Percentiles rank a stretch among this genome's conserved stretches.
These are phyloP conservation scores for Chymomyza caudatula DNA, from an alignment of 2,888 invertebrate species.

Conservation along the genomic window DNA sequence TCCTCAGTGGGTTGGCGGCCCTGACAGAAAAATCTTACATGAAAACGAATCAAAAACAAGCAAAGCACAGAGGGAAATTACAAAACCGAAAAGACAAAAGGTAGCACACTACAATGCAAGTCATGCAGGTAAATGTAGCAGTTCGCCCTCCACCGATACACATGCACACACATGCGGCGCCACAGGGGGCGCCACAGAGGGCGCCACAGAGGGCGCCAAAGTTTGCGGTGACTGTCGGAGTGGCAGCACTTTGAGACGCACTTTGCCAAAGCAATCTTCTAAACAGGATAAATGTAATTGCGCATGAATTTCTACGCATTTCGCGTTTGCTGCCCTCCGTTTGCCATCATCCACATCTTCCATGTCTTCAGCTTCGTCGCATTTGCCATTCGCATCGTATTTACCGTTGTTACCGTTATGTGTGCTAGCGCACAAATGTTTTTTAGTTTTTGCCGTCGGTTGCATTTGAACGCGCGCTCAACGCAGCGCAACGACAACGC, in stretches of 20 bases:
- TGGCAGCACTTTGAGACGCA: conserved; percentile 69
- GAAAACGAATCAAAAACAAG: conserved; percentile 72
- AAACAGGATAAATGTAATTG: conserved; percentile 78
- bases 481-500: background rate
- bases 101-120: conserved; percentile 44
- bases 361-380: conserved; percentile 1
- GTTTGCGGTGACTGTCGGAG: conserved; percentile 45
- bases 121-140: conserved; percentile 42
- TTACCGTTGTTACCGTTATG: conserved; percentile 5
- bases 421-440: conserved; percentile 25
- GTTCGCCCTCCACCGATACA: conserved; percentile 8
- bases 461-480: background rate
- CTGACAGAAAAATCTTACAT: conserved; percentile 42
- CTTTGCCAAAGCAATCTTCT: conserved; percentile 75
- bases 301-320: conserved; percentile 78
- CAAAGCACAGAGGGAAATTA: conserved; percentile 66
- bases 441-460: conserved; percentile 19
- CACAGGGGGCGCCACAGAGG: conserved; percentile 15
- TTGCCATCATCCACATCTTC: background rate
- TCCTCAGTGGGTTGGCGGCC: conserved; percentile 22
- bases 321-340: conserved; percentile 35
- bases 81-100: conserved; percentile 23
- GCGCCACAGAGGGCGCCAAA: conserved; percentile 2
- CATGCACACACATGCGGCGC: conserved; percentile 4
- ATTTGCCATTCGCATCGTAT: background rate